These are phyloP conservation scores for Drosophila tani DNA, from an alignment of 1,140 invertebrate species.

Conservation along the genomic window DNA sequence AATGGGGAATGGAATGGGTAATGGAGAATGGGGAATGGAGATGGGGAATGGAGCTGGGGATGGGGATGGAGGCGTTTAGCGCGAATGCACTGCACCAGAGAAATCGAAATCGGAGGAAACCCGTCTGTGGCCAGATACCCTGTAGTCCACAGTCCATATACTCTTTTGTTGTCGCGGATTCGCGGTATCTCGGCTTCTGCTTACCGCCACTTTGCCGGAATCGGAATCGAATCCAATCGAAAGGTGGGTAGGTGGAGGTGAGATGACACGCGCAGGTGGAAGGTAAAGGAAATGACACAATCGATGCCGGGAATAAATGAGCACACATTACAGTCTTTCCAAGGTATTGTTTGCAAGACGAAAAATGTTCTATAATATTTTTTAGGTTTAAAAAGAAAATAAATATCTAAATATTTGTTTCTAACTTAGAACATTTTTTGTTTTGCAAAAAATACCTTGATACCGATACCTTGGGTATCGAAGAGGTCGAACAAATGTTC, in stretches of 20 bases:
- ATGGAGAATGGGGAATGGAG: neutral
- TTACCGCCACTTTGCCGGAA: slow-evolving; percentile 30
- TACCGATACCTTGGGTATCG: neutral
- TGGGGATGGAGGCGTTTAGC: slow-evolving; percentile 20
- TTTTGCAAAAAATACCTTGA: too few species aligned
- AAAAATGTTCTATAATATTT: too few species aligned
- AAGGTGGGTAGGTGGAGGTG: neutral
- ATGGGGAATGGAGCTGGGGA: neutral
- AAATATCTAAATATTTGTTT: too few species aligned
- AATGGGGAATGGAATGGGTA: neutral
- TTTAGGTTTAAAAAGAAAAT: too few species aligned
- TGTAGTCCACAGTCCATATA: neutral
- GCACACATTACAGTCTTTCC: neutral
- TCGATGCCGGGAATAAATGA: slow-evolving; percentile 5
- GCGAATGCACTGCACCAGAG: slow-evolving; percentile 34
- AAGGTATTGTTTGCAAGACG: too few species aligned
- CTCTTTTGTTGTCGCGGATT: slow-evolving; percentile 12
- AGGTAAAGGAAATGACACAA: slow-evolving; percentile 4
- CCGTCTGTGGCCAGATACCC: slow-evolving; percentile 21
- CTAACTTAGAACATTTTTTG: too few species aligned
- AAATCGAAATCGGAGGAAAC: slow-evolving; percentile 54
- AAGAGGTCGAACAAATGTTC: too few species aligned
- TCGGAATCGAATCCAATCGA: slow-evolving; percentile 6
- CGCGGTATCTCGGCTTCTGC: slow-evolving; percentile 18
- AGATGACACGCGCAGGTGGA: too few species aligned